Conservation (phyloP, 2,888 invertebrate species). For the Morinoia aosen region DNA sequence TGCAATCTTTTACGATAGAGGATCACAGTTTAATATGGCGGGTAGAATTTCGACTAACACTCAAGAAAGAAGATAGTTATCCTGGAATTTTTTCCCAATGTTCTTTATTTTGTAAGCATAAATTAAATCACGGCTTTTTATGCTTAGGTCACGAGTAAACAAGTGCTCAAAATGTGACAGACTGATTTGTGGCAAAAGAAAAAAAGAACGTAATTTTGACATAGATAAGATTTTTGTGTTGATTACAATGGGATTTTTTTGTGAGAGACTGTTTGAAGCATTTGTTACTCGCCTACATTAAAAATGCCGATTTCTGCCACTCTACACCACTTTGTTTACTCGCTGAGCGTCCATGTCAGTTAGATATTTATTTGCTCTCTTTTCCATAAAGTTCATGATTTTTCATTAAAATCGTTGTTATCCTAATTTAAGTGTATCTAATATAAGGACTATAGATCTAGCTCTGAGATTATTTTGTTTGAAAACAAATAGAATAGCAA, state of each 20-base stretch:
- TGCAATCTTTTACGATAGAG: not conserved
- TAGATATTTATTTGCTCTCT: not conserved
- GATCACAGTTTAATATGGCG: not conserved
- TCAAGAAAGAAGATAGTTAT: not conserved
- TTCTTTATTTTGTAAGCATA: not conserved
- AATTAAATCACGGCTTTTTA: too few species aligned
- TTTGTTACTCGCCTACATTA: too few species aligned
- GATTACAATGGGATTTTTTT: too few species aligned
- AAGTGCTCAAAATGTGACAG: not conserved
- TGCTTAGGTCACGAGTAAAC: not conserved
- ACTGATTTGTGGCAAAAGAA: not conserved
- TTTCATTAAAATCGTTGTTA: not conserved
- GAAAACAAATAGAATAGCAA: not conserved
- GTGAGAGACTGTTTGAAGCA: too few species aligned
- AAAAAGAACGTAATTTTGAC: not conserved
- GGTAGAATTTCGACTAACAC: not conserved
- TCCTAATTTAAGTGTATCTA: not conserved
- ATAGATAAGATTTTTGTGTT: too few species aligned
- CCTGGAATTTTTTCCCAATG: not conserved
- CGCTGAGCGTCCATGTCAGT: not conserved
- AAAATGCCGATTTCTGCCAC: too few species aligned
- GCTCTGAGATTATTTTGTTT: too few species aligned
- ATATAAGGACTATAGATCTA: too few species aligned
- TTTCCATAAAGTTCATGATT: not conserved
- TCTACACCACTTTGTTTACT: not conserved